Conservation (phyloP, 1,140 invertebrate species). For the Caerostris extrusa region DNA sequence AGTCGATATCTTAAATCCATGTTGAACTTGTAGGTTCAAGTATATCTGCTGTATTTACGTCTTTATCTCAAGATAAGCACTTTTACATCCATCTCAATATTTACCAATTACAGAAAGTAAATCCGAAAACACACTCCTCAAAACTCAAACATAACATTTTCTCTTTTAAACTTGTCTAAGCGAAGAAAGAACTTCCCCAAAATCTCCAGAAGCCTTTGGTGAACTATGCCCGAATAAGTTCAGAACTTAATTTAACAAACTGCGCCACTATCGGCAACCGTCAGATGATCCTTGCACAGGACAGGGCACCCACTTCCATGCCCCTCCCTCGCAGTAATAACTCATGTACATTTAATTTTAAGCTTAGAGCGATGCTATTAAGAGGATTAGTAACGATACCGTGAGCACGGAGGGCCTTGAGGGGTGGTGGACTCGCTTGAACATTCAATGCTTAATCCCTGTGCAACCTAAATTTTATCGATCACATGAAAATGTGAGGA, state of each 20-base stretch:
- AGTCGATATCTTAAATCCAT: too few species aligned
- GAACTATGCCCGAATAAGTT: conserved; percentile 59
- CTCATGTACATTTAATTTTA: conserved; percentile 76
- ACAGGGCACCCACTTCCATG: not conserved
- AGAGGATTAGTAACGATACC: conserved; percentile 67
- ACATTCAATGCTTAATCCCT: conserved; percentile 68
- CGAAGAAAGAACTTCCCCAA: not conserved
- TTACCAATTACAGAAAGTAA: not conserved
- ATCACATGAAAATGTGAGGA: conserved; percentile 42
- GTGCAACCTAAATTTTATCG: conserved; percentile 37
- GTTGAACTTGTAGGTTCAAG: too few species aligned
- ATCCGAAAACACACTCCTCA: not conserved
- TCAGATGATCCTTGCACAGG: not conserved
- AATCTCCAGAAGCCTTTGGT: not conserved
- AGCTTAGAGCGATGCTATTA: conserved; percentile 72
- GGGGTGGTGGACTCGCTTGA: conserved; percentile 27
- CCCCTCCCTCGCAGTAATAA: conserved; percentile 53
- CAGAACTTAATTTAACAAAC: conserved; percentile 61
- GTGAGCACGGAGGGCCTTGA: conserved; percentile 7
- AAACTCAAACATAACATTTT: not conserved
- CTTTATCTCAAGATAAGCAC: too few species aligned
- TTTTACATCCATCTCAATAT: too few species aligned
- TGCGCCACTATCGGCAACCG: conserved; percentile 46
- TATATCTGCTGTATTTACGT: too few species aligned
- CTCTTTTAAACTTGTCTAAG: not conserved